These are phyloP conservation scores for Arctia plantaginis DNA, from an alignment of 2,888 invertebrate species.

Conservation along the genomic window DNA sequence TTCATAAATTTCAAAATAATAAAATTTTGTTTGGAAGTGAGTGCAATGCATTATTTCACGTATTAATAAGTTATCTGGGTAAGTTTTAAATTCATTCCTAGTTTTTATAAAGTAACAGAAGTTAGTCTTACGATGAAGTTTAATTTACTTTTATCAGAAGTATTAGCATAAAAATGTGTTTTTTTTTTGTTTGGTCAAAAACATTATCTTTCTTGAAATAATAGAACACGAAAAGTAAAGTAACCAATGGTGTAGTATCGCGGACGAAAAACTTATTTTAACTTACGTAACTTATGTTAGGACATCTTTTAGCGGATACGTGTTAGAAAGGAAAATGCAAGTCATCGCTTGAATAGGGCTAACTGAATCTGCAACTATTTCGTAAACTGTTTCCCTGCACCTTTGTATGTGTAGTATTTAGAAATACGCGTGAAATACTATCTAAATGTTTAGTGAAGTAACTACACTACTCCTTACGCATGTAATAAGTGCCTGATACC, in stretches of 20 bases:
- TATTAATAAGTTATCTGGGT: no score
- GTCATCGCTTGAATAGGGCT: slow-evolving; percentile 48
- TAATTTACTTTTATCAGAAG: neutral
- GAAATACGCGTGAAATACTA: slow-evolving; percentile 20
- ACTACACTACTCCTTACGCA: neutral
- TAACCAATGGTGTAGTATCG: neutral
- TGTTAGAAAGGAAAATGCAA: slow-evolving; percentile 62
- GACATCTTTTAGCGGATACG: slow-evolving; percentile 66
- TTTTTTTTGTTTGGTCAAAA: neutral
- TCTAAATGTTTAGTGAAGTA: slow-evolving; percentile 20
- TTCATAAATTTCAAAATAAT: no score
- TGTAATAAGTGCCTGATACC: neutral
- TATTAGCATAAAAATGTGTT: neutral
- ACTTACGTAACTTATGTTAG: slow-evolving; percentile 28
- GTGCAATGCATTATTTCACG: no score
- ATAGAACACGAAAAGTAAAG: neutral
- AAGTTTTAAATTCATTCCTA: no score
- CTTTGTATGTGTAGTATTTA: slow-evolving; percentile 18
- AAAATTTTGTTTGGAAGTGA: no score
- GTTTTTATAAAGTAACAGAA: neutral
- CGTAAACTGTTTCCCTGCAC: slow-evolving; percentile 34
- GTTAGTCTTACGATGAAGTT: neutral
- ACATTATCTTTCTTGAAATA: neutral
- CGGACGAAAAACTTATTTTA: slow-evolving; percentile 11
- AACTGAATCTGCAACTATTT: slow-evolving; percentile 35